Percentiles rank a stretch among this genome's conserved stretches.
phyloP scores from a whole-genome alignment of 2,113 vertebrate genomes.

The Oostethus manadensis region DNA sequence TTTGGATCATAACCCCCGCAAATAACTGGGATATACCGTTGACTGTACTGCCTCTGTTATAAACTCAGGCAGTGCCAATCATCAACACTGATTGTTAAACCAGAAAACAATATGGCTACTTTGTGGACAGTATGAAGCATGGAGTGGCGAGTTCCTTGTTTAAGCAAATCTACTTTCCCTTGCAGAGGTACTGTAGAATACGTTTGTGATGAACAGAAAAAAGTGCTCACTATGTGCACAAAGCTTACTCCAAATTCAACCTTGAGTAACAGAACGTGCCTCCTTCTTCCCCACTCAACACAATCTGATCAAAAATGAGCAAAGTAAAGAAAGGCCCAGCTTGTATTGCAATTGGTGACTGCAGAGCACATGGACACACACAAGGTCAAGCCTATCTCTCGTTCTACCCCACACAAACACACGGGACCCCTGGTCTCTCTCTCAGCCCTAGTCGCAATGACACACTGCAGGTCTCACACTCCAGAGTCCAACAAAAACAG shows the following conservation, averaged over 20 bases:
- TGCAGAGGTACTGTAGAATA: slow-evolving; percentile 10
- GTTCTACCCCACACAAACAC: slow-evolving; percentile 36
- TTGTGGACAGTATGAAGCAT: slow-evolving; percentile 22
- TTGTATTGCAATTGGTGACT: slow-evolving; percentile 24
- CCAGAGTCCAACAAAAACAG: slow-evolving; percentile 59
- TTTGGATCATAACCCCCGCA: no score
- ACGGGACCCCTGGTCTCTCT: slow-evolving; percentile 55
- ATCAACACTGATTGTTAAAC: slow-evolving; percentile 11
- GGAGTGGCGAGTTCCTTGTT: slow-evolving; percentile 46
- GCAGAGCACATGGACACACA: slow-evolving; percentile 5
- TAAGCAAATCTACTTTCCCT: slow-evolving; percentile 17
- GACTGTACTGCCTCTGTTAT: slow-evolving; percentile 15
- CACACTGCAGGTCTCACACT: slow-evolving; percentile 56
- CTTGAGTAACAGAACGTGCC: slow-evolving; percentile 9
- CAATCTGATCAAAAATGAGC: slow-evolving; percentile 19
- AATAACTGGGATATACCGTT: no score
- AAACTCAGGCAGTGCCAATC: slow-evolving; percentile 9
- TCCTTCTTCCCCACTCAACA: neutral
- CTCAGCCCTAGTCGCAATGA: slow-evolving; percentile 24
- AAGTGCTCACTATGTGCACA: no score
- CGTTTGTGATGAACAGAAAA: slow-evolving; percentile 11
- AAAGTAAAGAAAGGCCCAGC: slow-evolving; percentile 25
- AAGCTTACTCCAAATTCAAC: slow-evolving; percentile 18
- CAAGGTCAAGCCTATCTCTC: slow-evolving; percentile 33
- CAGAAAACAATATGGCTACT: slow-evolving; percentile 21